These are phyloP conservation scores for Cephus cinctus DNA, from an alignment of 1,140 invertebrate species.

Conservation along the genomic window DNA sequence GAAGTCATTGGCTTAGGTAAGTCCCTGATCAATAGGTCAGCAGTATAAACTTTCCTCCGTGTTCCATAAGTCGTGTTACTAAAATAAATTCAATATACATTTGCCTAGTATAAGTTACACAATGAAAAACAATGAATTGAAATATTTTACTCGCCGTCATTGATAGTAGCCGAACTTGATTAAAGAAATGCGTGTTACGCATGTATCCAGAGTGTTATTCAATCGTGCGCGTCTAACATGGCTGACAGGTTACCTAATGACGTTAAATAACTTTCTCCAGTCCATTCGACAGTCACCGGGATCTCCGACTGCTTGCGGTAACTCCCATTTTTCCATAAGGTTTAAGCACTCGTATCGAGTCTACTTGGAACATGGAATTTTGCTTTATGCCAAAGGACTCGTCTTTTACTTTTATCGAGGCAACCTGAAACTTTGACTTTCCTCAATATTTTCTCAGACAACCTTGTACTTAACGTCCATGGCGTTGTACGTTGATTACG, in stretches of 20 bases:
- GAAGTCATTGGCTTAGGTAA: too few species aligned
- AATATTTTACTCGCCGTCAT: constrained; percentile 4
- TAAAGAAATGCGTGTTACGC: too few species aligned
- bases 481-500: too few species aligned
- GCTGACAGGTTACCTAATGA: constrained; percentile 29
- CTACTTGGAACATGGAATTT: constrained; percentile 7
- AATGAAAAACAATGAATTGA: neutral
- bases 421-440: constrained; percentile 16
- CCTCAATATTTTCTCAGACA: too few species aligned
- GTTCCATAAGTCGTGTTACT: neutral
- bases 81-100: neutral
- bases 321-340: constrained; percentile 4
- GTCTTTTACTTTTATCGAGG: too few species aligned
- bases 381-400: constrained; percentile 9
- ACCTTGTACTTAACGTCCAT: too few species aligned
- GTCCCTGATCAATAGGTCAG: too few species aligned
- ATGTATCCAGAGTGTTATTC: constrained; percentile 30
- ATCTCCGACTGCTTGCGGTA: constrained; percentile 10
- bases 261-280: constrained; percentile 32
- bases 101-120: neutral
- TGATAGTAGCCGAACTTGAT: too few species aligned
- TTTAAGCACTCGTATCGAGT: constrained; percentile 13
- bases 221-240: too few species aligned
- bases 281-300: constrained; percentile 10
- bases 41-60: neutral